Base-by-base conservation (phyloP, 2,888 invertebrate species). In the Scrobipalpa costella region DNA sequence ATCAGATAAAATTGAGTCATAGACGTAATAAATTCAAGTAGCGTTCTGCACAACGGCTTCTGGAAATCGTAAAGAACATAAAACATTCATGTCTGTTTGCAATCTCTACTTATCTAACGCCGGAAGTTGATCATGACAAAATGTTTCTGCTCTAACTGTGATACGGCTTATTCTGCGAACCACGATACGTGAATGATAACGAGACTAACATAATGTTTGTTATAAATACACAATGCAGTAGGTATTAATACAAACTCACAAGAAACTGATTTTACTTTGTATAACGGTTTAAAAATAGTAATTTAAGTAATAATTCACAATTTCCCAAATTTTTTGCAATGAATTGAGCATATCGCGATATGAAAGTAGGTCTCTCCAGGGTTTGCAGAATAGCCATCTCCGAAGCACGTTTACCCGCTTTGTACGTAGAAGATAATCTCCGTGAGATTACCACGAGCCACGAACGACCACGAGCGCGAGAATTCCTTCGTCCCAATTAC, bases 41-140 rank as follows among this genome's bases (percentile, higher is more conserved):
- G 80, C 84, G 84, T 80, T 73, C 72, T 69, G 71, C 71, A 66
- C 81, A 82, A 81, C 81, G 75, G 84, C 85, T 85, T 79, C 85
- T 85, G 85, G 82, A 83, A 84, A 82, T 79, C 72, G 78, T 79
- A 80, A 79, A 80, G 72, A 71, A 76, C 78, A 78, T 83, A 78
- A 81, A 78, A 73, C 75, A 78, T 79, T 80, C 79, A 76, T 71
- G 77, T 76, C 73, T 71, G 74, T 78, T 78, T 74, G 81, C 77
- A 74, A 84, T 85, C 81, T 82, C 67, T 67, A 67, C 69, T 81
- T 77, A 80, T 80, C 80, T 72, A 65, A 52, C 71, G 73, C 83
- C 84, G 85, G 86, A 87, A 85, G 83, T 78, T 58, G 63, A 66
- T 63, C 55, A 59, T 61, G 65, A 65, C 63, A 63, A 63, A 63